Percentiles rank a stretch among this genome's conserved stretches.
These are phyloP conservation scores for Charina bottae DNA, from an alignment of 2,113 vertebrate species.

Conservation along the genomic window DNA sequence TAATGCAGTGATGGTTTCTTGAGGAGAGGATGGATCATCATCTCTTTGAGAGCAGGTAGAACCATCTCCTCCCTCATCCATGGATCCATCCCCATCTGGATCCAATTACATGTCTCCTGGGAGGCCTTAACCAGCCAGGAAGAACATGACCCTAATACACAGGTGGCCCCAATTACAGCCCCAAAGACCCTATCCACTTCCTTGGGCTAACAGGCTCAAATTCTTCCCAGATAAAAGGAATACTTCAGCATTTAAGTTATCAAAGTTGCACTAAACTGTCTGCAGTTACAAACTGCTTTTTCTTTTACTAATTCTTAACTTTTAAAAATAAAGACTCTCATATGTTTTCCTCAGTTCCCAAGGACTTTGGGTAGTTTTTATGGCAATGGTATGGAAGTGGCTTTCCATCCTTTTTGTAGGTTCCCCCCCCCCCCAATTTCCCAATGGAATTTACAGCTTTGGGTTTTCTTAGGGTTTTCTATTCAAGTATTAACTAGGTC, in stretches of 20 bases:
- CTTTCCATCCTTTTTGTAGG: not conserved
- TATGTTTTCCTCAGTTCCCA: not conserved
- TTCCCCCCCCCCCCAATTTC: not conserved
- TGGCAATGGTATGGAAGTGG: not conserved
- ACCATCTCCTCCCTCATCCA: too few species aligned
- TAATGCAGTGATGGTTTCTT: too few species aligned
- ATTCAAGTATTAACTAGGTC: not conserved
- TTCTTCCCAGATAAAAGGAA: not conserved
- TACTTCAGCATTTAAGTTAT: not conserved
- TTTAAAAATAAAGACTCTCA: not conserved
- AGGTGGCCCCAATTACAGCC: not conserved
- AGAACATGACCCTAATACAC: not conserved
- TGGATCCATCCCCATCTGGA: too few species aligned
- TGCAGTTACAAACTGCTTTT: slow-evolving; percentile 2
- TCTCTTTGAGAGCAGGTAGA: too few species aligned
- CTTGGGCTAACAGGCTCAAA: not conserved
- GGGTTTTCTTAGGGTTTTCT: not conserved
- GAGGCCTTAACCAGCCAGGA: too few species aligned
- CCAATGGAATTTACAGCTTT: not conserved
- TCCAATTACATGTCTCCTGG: too few species aligned
- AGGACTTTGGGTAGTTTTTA: not conserved
- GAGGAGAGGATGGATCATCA: too few species aligned
- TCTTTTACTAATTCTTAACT: not conserved
- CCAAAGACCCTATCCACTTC: not conserved
- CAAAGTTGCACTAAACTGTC: not conserved